phyloP scores from a whole-genome alignment of 2,888 invertebrate genomes.

The Dicyrtoma fusca region DNA sequence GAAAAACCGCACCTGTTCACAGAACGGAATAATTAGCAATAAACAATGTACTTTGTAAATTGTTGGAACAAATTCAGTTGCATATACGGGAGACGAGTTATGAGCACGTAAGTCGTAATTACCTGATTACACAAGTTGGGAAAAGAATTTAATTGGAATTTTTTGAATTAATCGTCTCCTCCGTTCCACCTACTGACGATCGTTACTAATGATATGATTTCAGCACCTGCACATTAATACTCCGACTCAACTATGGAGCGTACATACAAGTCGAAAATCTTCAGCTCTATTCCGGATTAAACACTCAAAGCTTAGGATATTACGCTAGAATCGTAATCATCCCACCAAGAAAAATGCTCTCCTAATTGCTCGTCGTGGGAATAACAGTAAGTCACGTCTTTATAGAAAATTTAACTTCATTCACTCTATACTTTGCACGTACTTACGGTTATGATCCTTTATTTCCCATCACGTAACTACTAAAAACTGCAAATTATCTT shows the following conservation, averaged over 20 bases:
- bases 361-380: slow-evolving; percentile 11
- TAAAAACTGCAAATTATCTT: too few relatives aligned
- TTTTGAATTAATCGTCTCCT: slow-evolving; percentile 32
- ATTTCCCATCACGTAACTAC: too few relatives aligned
- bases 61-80: not conserved
- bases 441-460: not conserved
- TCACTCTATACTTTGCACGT: not conserved
- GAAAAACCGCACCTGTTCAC: slow-evolving; percentile 2
- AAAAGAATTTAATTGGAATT: slow-evolving; percentile 31
- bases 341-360: slow-evolving; percentile 9
- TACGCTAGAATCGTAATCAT: too few relatives aligned
- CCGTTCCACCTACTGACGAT: slow-evolving; percentile 17
- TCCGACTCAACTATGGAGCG: not conserved
- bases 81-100: not conserved
- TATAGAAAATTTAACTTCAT: slow-evolving; percentile 16
- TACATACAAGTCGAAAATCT: too few relatives aligned
- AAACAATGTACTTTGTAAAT: slow-evolving; percentile 19
- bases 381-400: slow-evolving; percentile 24
- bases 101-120: slow-evolving; percentile 31
- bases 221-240: not conserved
- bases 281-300: too few relatives aligned
- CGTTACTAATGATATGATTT: not conserved
- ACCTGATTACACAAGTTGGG: slow-evolving; percentile 28
- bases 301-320: too few relatives aligned
- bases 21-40: slow-evolving; percentile 4